phyloP scores from a whole-genome alignment of 2,113 vertebrate species.

The Spea bombifrons region DNA sequence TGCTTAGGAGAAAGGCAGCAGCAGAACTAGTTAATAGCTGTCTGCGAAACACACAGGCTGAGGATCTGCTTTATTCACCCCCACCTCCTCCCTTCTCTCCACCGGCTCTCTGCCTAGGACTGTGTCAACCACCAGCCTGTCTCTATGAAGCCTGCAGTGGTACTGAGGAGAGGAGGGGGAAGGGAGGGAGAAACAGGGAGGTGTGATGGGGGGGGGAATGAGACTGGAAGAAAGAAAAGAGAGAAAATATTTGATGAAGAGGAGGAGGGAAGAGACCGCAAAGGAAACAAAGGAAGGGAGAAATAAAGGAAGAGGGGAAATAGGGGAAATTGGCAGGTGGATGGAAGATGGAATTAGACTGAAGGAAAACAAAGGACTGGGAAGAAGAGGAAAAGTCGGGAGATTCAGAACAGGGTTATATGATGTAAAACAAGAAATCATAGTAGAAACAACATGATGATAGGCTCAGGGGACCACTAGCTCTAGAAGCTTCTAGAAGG shows the following conservation, averaged over 20 bases:
- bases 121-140: conserved; percentile 43
- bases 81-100: conserved; percentile 31
- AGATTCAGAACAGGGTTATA: background rate
- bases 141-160: conserved; percentile 45
- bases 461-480: conserved; percentile 51
- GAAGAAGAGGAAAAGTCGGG: conserved; percentile 52
- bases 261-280: conserved; percentile 23
- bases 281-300: conserved; percentile 9
- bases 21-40: conserved; percentile 40
- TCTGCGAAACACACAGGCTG: conserved; percentile 28
- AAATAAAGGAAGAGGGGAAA: background rate
- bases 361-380: conserved; percentile 66
- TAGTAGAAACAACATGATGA: background rate
- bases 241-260: conserved; percentile 13
- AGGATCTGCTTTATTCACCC: conserved; percentile 30
- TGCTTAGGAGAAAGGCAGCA: conserved; percentile 35
- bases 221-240: conserved; percentile 6
- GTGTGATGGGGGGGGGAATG: conserved; percentile 10
- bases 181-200: conserved; percentile 18
- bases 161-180: conserved; percentile 43
- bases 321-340: conserved; percentile 42
- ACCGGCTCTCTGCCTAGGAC: conserved; percentile 31
- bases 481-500: conserved; percentile 75
- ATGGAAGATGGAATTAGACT: conserved; percentile 53
- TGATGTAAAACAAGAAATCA: background rate